Evolutionary conservation across 1,140 invertebrate species (phyloP).

Genomic region (Mactra quadrangularis): DNA sequence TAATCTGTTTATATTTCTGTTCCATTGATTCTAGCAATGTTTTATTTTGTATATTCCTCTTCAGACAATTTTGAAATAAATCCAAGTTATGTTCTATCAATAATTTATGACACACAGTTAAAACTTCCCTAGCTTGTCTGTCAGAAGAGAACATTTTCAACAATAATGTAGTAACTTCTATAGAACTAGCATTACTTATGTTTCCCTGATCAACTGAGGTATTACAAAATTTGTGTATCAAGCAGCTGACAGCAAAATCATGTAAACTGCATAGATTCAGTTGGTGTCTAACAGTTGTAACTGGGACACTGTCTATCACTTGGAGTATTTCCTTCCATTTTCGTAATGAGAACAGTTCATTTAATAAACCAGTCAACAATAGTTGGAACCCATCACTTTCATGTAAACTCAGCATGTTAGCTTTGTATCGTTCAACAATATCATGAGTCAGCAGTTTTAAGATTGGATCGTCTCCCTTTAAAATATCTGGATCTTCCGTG

Average conservation of each 20-base stretch:
- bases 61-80: constrained; percentile 73
- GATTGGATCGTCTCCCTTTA: constrained; percentile 75
- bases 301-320: constrained; percentile 75
- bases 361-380: constrained; percentile 72
- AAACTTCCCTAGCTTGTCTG: constrained; percentile 71
- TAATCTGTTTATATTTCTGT: constrained; percentile 70
- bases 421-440: constrained; percentile 75
- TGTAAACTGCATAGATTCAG: constrained; percentile 69
- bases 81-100: constrained; percentile 75
- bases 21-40: constrained; percentile 62
- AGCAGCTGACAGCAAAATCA: constrained; percentile 77
- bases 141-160: constrained; percentile 66
- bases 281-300: constrained; percentile 63
- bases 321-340: constrained; percentile 75
- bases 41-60: constrained; percentile 51
- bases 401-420: constrained; percentile 78
- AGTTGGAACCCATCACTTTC: constrained; percentile 71
- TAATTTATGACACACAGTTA: constrained; percentile 71
- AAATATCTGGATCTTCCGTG: constrained; percentile 75
- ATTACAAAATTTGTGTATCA: constrained; percentile 61
- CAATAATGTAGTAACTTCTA: constrained; percentile 61
- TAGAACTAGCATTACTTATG: constrained; percentile 22
- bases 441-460: constrained; percentile 79
- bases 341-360: constrained; percentile 66
- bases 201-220: constrained; percentile 1